Base-by-base conservation (phyloP, 2,888 invertebrate species). In the Netelia melanura region DNA sequence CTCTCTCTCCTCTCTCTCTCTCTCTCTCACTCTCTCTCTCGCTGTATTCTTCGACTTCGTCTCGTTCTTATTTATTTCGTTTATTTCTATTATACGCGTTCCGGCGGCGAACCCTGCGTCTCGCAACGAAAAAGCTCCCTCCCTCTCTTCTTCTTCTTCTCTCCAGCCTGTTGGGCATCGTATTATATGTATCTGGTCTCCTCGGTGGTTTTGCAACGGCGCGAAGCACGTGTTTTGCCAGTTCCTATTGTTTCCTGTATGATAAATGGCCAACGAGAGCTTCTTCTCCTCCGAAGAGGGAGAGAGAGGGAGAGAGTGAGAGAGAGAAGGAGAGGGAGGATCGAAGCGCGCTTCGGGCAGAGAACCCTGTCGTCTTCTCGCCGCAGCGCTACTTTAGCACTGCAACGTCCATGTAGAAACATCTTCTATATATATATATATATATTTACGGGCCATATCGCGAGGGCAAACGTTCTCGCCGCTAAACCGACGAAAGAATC, bases 161-260 rank as follows among this genome's bases (percentile, higher is more conserved):
- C 71, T 65, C 58, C 65, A 70, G 81, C 86, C 85, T 80, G 72
- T 85, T 72, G 58, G 65, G 68, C 67, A 44, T 65, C 81, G 84
- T 80, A 86, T 87, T 86, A 87, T 86, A 87, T 86, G 86, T 87
- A 86, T 88, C 82, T 88, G 85, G 86, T 70, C 87, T 86, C 38
- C 88, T 85, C 88, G 90, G 89, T 89, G 90, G 90, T 90, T 92
- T 91, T 90, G 89, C 90, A 90, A 90, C 91, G 92, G 93, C 91
- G 93, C 93, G 93, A 93, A 93, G 93, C 93, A 93, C 92, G 93
- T 93, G 93, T 93, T 93, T 93, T 93, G 93, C 93, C 93, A 93
- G 93, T 93, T 93, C 91, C 93, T 93, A 93, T 93, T 93, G 93
- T 93, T 93, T 93, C 90, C 93, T 93, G 90, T 93, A 93, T 93